phyloP scores from a whole-genome alignment of 2,797 vertebrate genomes.

The Acridotheres tristis region DNA sequence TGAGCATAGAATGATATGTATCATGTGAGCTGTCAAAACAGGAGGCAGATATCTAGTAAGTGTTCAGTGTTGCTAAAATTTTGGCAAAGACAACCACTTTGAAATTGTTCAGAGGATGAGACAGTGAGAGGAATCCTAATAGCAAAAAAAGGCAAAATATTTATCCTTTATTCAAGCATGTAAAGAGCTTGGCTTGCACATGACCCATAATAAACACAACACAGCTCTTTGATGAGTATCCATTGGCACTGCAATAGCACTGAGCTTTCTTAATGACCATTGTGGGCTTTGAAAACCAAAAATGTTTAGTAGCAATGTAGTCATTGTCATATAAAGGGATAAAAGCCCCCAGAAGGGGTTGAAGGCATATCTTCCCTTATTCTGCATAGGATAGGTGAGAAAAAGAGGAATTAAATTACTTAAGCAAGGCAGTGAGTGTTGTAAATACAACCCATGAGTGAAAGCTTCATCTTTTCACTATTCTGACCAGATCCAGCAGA shows the following conservation, averaged over 20 bases:
- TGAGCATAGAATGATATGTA: neutral
- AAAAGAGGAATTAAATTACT: neutral
- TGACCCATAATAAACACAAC: neutral
- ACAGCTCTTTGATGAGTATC: neutral
- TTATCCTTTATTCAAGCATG: neutral
- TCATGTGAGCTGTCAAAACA: neutral
- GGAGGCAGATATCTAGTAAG: neutral
- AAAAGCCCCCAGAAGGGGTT: neutral
- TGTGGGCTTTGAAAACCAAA: neutral
- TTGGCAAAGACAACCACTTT: neutral
- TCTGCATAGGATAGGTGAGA: neutral
- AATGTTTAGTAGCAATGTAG: neutral
- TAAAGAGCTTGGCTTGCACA: neutral
- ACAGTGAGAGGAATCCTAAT: neutral
- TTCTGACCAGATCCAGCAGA: neutral
- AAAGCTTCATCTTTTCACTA: neutral
- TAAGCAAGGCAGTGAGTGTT: neutral
- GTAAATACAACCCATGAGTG: neutral
- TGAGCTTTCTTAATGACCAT: neutral
- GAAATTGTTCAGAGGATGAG: neutral
- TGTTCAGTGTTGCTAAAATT: neutral
- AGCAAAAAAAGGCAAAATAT: neutral
- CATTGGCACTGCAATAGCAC: neutral
- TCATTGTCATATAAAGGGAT: neutral
- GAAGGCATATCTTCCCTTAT: neutral